Evolutionary conservation across 1,140 invertebrate species (phyloP), one percentile per base, ranked within the genome.

Genomic region (Wiebesia pumilae): DNA sequence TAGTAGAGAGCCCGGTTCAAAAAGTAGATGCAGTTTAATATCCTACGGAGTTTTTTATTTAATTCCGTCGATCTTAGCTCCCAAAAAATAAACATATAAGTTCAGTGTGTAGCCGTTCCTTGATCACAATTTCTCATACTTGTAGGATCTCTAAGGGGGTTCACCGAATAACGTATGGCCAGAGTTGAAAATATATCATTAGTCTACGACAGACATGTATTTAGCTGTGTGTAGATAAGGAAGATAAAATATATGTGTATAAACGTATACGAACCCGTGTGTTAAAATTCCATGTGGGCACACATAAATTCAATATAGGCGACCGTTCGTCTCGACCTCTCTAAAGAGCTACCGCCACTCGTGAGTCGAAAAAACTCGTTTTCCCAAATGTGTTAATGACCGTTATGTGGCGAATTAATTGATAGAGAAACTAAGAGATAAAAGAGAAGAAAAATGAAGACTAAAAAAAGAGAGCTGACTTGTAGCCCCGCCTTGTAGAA

Each of bases 361-460:
- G 0, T 38, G 69, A 71, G 35, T 75, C 27, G 43, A 75, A 71
- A 75, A 75, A 27, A 35, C 71, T 75, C 40, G 38, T 75, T 38
- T 75, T 75, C 19, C 38, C 7, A 75, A 75, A 43, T 75, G 40
- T 75, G 27, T 40, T 81, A 81, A 81, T 67, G 79, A 81, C 58
- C 58, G 58, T 30, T 40, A 67, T 81, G 40, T 27, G 38, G 35
- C 38, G 43, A 40, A 81, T 54, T 62, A 80, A 80, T 80, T 75
- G 38, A 43, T 3, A 43, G 71, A 43, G 24, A 14, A 33, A 75
- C 58, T 21, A 33, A 75, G 71, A 40, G 71, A 75, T 69, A 43
- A 12, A 33, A 75, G 24, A 75, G 19, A 12, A 75, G 4, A 9
- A n/a, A n/a, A 69, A 69, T 35, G 1, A 69, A 69, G 65, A 69